Evolutionary conservation across 1,140 invertebrate genomes (phyloP).

Genomic region (Sycophaga agraensis): DNA sequence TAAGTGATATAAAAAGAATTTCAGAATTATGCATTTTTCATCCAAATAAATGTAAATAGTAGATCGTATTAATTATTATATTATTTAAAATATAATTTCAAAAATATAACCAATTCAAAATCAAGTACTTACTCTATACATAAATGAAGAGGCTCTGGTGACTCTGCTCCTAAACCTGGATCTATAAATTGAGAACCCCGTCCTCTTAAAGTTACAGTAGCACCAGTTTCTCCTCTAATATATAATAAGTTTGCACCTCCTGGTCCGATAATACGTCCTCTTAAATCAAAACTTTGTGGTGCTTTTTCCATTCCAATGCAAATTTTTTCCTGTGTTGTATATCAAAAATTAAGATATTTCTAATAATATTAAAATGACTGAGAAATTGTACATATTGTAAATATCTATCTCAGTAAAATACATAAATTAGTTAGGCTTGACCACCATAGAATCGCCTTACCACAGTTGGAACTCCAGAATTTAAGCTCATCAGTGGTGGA

Average conservation of each 20-base stretch:
- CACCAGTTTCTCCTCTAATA: constrained; percentile 75
- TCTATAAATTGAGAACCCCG: constrained; percentile 69
- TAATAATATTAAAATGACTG: neutral
- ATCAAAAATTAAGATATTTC: neutral
- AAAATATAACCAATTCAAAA: no score
- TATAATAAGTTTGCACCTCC: constrained; percentile 76
- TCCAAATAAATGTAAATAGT: no score
- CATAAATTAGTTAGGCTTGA: neutral
- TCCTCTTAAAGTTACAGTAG: constrained; percentile 71
- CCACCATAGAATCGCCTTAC: constrained; percentile 37
- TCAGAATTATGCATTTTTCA: no score
- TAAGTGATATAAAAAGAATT: neutral
- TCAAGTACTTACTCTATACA: constrained; percentile 66
- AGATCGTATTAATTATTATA: no score
- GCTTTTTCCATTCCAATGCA: constrained; percentile 77
- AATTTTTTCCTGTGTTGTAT: constrained; percentile 67
- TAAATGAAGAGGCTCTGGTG: constrained; percentile 78
- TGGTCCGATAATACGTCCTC: constrained; percentile 69
- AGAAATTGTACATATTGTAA: no score
- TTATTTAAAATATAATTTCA: no score
- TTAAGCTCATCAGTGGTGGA: constrained; percentile 59
- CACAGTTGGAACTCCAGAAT: constrained; percentile 52
- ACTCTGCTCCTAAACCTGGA: constrained; percentile 64
- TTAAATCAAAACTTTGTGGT: constrained; percentile 73
- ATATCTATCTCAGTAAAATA: neutral